Evolutionary conservation across 1,140 invertebrate genomes (phyloP).

Genomic region (Thaumatotibia leucotreta): DNA sequence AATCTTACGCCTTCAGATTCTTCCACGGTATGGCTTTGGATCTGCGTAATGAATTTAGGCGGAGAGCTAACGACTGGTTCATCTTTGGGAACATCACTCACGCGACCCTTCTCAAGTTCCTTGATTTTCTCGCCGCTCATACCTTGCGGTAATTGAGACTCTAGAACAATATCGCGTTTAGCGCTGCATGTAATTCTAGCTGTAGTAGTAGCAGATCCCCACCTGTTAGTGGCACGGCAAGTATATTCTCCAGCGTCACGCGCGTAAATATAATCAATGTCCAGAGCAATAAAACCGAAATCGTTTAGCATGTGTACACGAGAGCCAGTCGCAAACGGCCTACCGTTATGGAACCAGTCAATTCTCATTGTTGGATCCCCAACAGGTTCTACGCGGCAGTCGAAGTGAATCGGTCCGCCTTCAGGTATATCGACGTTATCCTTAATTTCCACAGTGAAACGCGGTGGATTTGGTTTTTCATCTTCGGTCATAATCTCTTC

Average conservation of each 20-base stretch:
- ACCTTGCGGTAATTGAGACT: conserved; percentile 94
- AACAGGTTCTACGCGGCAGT: conserved; percentile 92
- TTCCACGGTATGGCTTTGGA: conserved; percentile 86
- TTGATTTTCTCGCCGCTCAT: conserved; percentile 95
- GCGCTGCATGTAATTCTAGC: conserved; percentile 90
- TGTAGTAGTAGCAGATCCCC: conserved; percentile 89
- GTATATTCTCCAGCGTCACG: conserved; percentile 92
- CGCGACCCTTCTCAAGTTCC: conserved; percentile 91
- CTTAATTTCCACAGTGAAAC: conserved; percentile 90
- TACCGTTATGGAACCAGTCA: conserved; percentile 96
- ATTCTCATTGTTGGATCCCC: conserved; percentile 92
- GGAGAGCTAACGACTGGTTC: conserved; percentile 80
- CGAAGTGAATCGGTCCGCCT: conserved; percentile 92
- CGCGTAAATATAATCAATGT: conserved; percentile 92
- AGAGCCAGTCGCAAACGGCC: conserved; percentile 91
- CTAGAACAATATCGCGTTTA: conserved; percentile 92
- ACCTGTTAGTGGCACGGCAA: conserved; percentile 92
- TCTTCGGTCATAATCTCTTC: conserved; percentile 90
- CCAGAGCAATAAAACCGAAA: conserved; percentile 95
- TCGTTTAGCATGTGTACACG: conserved; percentile 94
- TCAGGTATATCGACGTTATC: conserved; percentile 90
- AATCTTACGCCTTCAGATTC: conserved; percentile 96
- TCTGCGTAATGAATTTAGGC: conserved; percentile 92
- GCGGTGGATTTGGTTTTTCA: conserved; percentile 90
- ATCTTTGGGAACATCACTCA: conserved; percentile 83